Base-by-base conservation (phyloP, 2,113 vertebrate genomes). In the Cromileptes altivelis region DNA sequence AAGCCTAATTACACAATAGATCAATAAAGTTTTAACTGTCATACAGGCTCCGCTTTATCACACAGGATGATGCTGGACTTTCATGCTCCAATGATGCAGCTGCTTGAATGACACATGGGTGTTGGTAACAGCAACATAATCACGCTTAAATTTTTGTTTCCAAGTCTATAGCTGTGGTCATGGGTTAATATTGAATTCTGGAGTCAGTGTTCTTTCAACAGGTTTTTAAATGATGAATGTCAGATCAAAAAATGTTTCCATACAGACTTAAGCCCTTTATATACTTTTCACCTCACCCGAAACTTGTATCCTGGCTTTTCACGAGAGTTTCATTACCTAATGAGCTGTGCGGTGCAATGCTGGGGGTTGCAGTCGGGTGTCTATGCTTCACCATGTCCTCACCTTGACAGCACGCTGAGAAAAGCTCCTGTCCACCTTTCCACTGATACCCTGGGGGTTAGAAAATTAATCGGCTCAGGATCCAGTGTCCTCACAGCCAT, bases 401-500 rank as follows among this genome's bases (percentile, higher is more conserved):
- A 87, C 91, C 74, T 87, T 75, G 84, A 85, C 89, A 82, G 77
- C 78, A 70, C 9, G 12, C 69, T 56, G 88, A 90, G 80, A 94
- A 90, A 90, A 90, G 89, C 85, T 82, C 64, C 78, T 76, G 81
- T 89, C 92, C 84, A 83, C 82, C 72, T 87, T 74, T 89, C 68
- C 90, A 79, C 75, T 30, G 68, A 80, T 78, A 77, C 85, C 78
- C 84, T 9, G 86, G 87, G 92, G 86, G 92, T 88, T 88, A 80
- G 88, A 89, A 85, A 92, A 91, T 85, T 75, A 92, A 91, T 91
- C 79, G 78, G 81, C 90, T 90, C 81, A 82, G 88, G 87, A 91
- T 91, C 80, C 84, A 67, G 87, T 92, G 79, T 93, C 91, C 87
- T 61, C 49, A 17, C 56, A 25, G 75, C 86, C 72, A 63, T 60